Evolutionary conservation across 2,888 invertebrate species (phyloP), one percentile per base, ranked within the genome.

Genomic region (Polydrusus tereticollis): DNA sequence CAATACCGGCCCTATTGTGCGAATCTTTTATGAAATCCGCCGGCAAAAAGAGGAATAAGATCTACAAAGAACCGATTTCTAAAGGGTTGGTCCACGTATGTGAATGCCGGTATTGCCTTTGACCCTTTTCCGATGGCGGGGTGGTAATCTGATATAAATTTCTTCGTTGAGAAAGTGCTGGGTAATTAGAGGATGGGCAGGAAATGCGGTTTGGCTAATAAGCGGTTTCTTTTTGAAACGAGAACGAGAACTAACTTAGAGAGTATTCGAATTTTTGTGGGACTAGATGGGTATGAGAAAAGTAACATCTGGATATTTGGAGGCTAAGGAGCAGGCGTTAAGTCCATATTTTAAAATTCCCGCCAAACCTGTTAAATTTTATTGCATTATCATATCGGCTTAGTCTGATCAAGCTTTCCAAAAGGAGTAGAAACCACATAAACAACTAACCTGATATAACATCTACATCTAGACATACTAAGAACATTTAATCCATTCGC

Each of bases 31-130:
- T 79, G 77, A 77, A 80, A 78, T 80, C 77, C 74, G 78, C 81
- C 81, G 80, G 36, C 72, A 72, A 38, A 80, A 79, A 79, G n/a
- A n/a, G 79, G 78, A 80, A 81, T 80, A 78, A 80, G 80, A 79
- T 80, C 76, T 76, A 78, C 80, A 81, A 81, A 81, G 79, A 79
- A 74, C 81, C 81, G 80, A 80, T 80, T 80, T 80, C 78, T 78
- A 78, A 80, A 79, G 80, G 80, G 73, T 80, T 79, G 78, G 78
- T 79, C 80, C 80, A 73, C 73, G 67, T 71, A 60, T 68, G 73
- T 64, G 69, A 60, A 29, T 55, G 67, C 62, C 65, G 70, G 50
- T 75, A 77, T 77, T 74, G 77, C 77, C 79, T 80, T 79, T 79
- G 78, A 75, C 78, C 79, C 78, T 77, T 78, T 78, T 76, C 18